Evolutionary conservation across 2,888 invertebrate genomes (phyloP), one percentile per base, ranked within the genome.

Genomic region (Drosophila rubida): DNA sequence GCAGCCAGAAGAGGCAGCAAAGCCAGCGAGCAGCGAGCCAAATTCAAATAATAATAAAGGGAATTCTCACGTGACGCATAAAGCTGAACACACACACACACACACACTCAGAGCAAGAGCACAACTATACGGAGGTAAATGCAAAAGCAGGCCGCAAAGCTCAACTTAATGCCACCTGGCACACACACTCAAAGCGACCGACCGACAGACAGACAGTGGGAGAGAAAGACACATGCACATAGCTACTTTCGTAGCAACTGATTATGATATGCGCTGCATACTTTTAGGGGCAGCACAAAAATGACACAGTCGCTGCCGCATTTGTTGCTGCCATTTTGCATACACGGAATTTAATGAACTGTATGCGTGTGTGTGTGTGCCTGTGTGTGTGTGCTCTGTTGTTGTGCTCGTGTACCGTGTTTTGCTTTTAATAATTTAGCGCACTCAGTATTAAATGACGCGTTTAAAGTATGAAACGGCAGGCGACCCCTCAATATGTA

Each of bases 11-110:
- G 13, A 41, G 5, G 23, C 8, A 30, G 14, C 32, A 54, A 22
- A 64, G n/a, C 32, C 35, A 50, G 50, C 11, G 13, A 45, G 8
- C 45, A 54, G 46, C 41, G 25, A 58, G 41, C 57, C 14, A 45
- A 75, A 84, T 49, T 69, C 75, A 87, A 87, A 87, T 83, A 83
- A 83, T 87, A 88, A 88, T 88, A 84, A 88, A 79, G 74, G 69
- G 77, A 83, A 85, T 79, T 86, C 84, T 83, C 84, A 85, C 84
- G 84, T 85, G 88, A 85, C 88, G 79, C 87, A 86, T 83, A 83
- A 86, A 78, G 67, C 46, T 53, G 45, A 62, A 68, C 60, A 69
- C 65, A 51, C 55, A 64, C 54, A 61, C 44, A 54, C 22, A 74
- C 46, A 65, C 37, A 66, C 46, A 59, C 19, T 19, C 65, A 51